These are phyloP conservation scores for Torymus texanus DNA, from an alignment of 2,888 invertebrate species.

Conservation along the genomic window DNA sequence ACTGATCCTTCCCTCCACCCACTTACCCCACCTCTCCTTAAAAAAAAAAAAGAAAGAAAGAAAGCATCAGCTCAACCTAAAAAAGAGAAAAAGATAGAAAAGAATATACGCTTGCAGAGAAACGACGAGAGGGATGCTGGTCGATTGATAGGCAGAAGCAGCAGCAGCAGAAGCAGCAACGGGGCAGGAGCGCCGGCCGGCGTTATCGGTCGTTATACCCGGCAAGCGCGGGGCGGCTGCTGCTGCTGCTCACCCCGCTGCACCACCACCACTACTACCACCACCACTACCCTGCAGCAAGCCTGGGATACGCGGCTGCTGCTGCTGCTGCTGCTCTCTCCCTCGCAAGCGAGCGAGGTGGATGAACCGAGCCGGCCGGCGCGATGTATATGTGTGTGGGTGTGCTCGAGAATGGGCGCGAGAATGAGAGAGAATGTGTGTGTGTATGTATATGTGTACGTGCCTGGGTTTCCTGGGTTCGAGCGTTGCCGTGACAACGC, in stretches of 20 bases:
- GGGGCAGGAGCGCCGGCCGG: constrained; percentile 32
- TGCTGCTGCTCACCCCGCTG: constrained; percentile 2
- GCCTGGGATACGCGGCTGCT: constrained; percentile 16
- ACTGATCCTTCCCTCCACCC: no score
- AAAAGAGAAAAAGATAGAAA: background rate
- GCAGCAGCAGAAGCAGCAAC: background rate
- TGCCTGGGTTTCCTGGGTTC: constrained; percentile 74
- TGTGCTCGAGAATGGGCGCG: constrained; percentile 29
- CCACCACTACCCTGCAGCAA: constrained; percentile 4
- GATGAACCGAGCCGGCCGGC: constrained; percentile 63
- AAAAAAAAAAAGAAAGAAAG: no score
- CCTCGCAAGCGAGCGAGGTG: constrained; percentile 60
- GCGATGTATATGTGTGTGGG: background rate
- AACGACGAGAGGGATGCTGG: background rate
- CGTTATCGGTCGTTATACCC: constrained; percentile 38
- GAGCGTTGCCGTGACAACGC: constrained; percentile 70
- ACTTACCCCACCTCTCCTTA: no score
- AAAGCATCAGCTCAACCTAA: no score
- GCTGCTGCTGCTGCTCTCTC: constrained; percentile 2
- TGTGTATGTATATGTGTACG: constrained; percentile 29
- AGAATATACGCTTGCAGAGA: background rate
- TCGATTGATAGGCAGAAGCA: constrained; percentile 41
- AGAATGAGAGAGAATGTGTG: constrained; percentile 54
- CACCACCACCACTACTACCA: constrained; percentile 15
- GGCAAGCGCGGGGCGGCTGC: constrained; percentile 8